Evolutionary conservation across 35 echinoderm and acorn worm genomes (phyloP), one percentile per base, ranked within the genome.

Genomic region (Ophioderma brevispina): DNA sequence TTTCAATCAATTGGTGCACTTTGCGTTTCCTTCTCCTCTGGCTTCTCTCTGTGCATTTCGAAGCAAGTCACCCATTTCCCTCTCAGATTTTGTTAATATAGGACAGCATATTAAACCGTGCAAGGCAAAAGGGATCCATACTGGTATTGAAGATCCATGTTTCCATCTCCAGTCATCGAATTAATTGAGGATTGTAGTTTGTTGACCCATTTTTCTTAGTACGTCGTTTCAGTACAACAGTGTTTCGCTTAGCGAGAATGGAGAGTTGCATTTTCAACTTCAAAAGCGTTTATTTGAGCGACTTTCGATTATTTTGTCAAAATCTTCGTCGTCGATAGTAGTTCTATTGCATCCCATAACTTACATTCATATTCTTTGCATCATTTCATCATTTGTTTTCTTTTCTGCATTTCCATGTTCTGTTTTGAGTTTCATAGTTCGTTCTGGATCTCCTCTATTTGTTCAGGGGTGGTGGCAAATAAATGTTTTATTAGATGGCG

Each of bases 21-120:
- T 55, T 84, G 37, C 75, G 36, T 82, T 88, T 64, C 43, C 95
- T 92, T 84, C 90, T n/a, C n/a, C n/a, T 33, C 55, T 75, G 36
- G 76, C 86, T 84, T 94, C 93, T 86, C 31, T 36, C 43, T 85
- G 81, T 36, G 95, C 88, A 55, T 90, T 55, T 35, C 75, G 36
- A 25, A 97, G 55, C n/a, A 94, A 49, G 30, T 38, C 32, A 36
- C 94, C 84, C 90, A 92, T 96, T 89, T 92, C 94, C 40, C 90
- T 31, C 38, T 92, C 94, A 89, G 86, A 42, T 35, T 96, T 96
- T 21, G 78, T 40, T n/a, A 18, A 96, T 46, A 32, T 96, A 96
- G 0, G 94, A 96, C 0, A 86, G 75, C 64, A 96, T 85, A 33
- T n/a, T 96, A 92, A 37, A 33, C 86, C 25, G 88, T 64, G 78